Base-by-base conservation (phyloP, 2,797 vertebrate species). In the Onychomys torridus region DNA sequence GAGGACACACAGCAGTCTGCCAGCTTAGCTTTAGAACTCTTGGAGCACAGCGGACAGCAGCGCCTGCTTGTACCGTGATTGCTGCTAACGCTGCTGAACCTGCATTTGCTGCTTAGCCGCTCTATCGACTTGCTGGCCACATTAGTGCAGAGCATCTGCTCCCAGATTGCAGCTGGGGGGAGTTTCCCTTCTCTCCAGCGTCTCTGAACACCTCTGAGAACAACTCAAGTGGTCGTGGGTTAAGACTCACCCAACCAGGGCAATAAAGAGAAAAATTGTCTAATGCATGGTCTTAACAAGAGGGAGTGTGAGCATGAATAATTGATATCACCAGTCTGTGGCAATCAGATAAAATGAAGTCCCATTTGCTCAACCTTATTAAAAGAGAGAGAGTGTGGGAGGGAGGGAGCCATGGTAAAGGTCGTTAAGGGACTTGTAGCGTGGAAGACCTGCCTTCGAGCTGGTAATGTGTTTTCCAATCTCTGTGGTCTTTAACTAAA, bases 331-430 rank as follows among this genome's bases (percentile, higher is more conserved):
- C 97, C 95, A 98, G 98, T 98, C 98, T 98, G 97, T 98, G 98
- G 98, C 98, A 98, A 59, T 97, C 96, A 97, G 98, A 97, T 98
- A 96, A 98, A 98, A 99, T 99, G 98, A 98, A 98, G 98, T 98
- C 98, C 98, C 98, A 98, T 98, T 98, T 98, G 99, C 98, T 98
- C 98, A 98, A 98, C 98, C 98, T 99, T 98, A 98, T 99, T 99
- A 99, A 99, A 98, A 98, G 98, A 98, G 98, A 97, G 98, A 97
- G 98, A 96, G 97, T 83, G 94, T 37, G 88, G 61, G 98, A 97
- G 98, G 97, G 96, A 55, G 95, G 93, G 97, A 94, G 97, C 95
- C 97, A 85, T 96, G 96, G 98, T 98, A 98, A 98, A 98, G 98
- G 98, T 98, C 96, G 98, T 98, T 98, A 98, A 98, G 98, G 98